Percentiles rank a stretch among this genome's conserved stretches.
Evolutionary conservation across 92 coral and sea anemone species (phyloP).

Genomic region (Actinostola sp.): DNA sequence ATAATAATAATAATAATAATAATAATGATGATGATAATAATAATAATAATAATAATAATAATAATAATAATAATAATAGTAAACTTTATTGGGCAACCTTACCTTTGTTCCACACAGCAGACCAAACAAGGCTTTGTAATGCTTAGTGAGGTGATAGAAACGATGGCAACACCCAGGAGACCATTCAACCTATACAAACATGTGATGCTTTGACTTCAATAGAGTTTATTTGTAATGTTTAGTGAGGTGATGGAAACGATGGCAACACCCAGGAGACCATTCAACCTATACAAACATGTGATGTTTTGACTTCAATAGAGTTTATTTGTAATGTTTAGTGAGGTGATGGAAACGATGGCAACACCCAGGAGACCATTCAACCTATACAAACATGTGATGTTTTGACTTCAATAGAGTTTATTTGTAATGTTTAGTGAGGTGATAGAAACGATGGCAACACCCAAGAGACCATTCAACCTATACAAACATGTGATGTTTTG

Average conservation of each 20-base stretch:
- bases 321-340: constrained; percentile 61
- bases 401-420: background rate
- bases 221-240: constrained; percentile 39
- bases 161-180: constrained; percentile 80
- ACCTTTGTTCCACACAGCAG: constrained; percentile 85
- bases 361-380: constrained; percentile 84
- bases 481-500: background rate
- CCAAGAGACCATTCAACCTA: constrained; percentile 86
- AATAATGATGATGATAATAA: background rate
- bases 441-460: constrained; percentile 35
- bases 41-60: background rate
- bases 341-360: constrained; percentile 48
- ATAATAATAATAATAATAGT: background rate
- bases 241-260: constrained; percentile 59
- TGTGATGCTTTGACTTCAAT: background rate
- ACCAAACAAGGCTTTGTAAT: constrained; percentile 75
- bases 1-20: background rate
- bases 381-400: constrained; percentile 11
- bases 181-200: constrained; percentile 64
- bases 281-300: constrained; percentile 33
- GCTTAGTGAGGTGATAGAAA: constrained; percentile 83
- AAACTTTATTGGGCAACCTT: background rate
- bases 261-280: constrained; percentile 82
- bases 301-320: background rate
- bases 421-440: constrained; percentile 72